phyloP scores from a whole-genome alignment of 2,113 vertebrate genomes.

The Phrynosoma platyrhinos region DNA sequence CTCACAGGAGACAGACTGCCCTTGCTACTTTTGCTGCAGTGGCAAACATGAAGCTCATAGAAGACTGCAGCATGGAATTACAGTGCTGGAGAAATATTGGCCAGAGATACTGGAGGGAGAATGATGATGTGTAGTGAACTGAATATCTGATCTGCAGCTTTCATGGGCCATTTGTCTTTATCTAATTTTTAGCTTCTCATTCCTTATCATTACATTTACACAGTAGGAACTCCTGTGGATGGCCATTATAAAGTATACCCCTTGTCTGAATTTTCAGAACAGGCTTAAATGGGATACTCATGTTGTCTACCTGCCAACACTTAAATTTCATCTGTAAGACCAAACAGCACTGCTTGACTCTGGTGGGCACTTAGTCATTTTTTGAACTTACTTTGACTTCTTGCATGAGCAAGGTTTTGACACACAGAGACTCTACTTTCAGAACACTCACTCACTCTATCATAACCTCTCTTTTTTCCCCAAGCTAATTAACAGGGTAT shows the following conservation, averaged over 20 bases:
- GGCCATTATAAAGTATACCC: background rate
- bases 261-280: slow-evolving; percentile 44
- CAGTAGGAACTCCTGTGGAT: background rate
- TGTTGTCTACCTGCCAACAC: slow-evolving; percentile 22
- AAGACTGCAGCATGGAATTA: too few species aligned
- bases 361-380: background rate
- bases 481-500: slow-evolving; percentile 56
- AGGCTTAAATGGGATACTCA: slow-evolving; percentile 28
- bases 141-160: background rate
- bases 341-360: slow-evolving; percentile 34
- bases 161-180: background rate
- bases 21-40: background rate
- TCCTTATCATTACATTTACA: background rate
- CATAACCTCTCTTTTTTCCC: slow-evolving; percentile 52
- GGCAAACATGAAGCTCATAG: background rate
- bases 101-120: background rate
- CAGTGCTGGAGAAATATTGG: background rate
- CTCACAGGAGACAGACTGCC: background rate
- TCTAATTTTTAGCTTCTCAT: background rate
- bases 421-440: slow-evolving; percentile 44
- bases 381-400: background rate
- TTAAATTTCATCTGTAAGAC: slow-evolving; percentile 60
- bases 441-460: slow-evolving; percentile 51
- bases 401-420: background rate
- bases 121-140: background rate